Conservation (phyloP, 2,888 invertebrate species). For the Rhamnusium bicolor region DNA sequence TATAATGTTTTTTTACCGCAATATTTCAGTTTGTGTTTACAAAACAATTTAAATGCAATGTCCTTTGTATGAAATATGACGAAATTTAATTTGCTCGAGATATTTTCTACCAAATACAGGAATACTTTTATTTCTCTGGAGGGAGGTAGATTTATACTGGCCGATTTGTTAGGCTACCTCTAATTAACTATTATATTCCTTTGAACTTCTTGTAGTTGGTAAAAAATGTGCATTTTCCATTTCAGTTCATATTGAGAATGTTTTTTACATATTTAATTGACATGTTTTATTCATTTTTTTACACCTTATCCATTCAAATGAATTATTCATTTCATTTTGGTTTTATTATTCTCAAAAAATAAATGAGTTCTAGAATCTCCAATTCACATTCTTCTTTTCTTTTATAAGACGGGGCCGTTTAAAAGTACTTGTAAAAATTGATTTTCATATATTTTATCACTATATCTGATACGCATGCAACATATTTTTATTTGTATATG, state of each 20-base stretch:
- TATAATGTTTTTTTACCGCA: no score
- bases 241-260: constrained; percentile 8
- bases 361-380: neutral
- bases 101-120: neutral
- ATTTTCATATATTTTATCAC: no score
- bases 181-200: constrained; percentile 13
- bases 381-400: neutral
- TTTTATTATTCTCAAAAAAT: constrained; percentile 29
- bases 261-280: constrained; percentile 29
- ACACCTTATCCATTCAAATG: constrained; percentile 21
- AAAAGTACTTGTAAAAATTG: neutral
- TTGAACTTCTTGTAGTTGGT: neutral
- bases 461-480: no score
- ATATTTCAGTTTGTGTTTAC: neutral
- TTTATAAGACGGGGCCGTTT: neutral
- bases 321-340: constrained; percentile 33
- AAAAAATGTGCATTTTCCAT: neutral
- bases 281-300: constrained; percentile 34
- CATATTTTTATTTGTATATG: no score
- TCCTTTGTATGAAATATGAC: neutral
- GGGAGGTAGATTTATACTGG: neutral
- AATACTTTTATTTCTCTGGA: neutral
- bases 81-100: neutral
- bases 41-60: neutral
- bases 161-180: neutral